phyloP scores from a whole-genome alignment of 2,113 vertebrate genomes.

The Sturnus vulgaris region DNA sequence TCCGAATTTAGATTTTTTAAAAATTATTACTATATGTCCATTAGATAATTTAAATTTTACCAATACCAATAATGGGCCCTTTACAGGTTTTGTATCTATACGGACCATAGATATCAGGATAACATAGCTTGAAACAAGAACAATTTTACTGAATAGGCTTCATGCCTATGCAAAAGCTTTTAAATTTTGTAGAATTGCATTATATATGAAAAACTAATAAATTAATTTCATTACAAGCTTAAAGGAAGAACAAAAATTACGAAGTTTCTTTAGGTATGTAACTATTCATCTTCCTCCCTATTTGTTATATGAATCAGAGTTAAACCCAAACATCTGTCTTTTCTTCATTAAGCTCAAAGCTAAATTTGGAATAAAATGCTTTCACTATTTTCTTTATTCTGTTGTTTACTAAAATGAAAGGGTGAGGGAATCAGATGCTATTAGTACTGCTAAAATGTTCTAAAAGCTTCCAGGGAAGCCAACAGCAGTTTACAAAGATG shows the following conservation, averaged over 20 bases:
- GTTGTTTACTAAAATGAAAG: constrained; percentile 21
- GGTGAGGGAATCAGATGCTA: neutral
- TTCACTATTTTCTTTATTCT: constrained; percentile 21
- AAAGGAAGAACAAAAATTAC: neutral
- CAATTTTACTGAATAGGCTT: neutral
- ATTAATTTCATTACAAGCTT: neutral
- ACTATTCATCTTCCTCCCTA: neutral
- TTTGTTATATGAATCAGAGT: neutral
- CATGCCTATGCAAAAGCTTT: neutral
- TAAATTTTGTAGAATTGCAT: neutral
- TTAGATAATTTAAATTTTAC: neutral
- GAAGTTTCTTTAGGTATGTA: neutral
- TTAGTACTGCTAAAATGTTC: constrained; percentile 29
- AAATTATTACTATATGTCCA: neutral
- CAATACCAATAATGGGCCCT: fast-evolving
- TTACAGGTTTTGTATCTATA: neutral
- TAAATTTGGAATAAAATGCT: constrained; percentile 6
- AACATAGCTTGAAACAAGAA: neutral
- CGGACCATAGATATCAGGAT: neutral
- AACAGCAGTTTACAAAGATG: constrained; percentile 41
- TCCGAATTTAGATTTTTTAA: neutral
- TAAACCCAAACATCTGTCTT: constrained; percentile 2
- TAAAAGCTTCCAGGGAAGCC: constrained; percentile 34
- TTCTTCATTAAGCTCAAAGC: neutral
- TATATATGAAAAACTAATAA: neutral